These are phyloP conservation scores for Adrianichthys oophorus DNA, from an alignment of 2,797 vertebrate genomes.

Conservation along the genomic window DNA sequence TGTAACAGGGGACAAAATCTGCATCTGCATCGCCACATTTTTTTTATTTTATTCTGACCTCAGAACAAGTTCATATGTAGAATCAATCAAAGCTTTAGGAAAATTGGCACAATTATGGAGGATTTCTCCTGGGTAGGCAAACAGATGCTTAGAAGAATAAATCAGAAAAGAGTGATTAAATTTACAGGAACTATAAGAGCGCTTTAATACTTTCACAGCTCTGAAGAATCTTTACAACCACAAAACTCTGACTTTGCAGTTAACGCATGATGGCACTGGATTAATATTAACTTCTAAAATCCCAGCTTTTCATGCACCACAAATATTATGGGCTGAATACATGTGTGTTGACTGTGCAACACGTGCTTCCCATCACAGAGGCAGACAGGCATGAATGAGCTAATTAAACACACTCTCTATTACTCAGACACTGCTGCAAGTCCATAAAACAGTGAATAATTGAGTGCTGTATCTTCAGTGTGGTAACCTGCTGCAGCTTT, in stretches of 20 bases:
- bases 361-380: conserved; percentile 29
- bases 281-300: conserved; percentile 2
- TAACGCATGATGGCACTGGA: conserved; percentile 1
- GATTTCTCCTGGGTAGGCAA: neutral
- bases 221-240: neutral
- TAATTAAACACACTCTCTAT: conserved; percentile 45
- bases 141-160: neutral
- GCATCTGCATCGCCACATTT: neutral
- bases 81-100: neutral
- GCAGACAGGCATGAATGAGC: conserved; percentile 39
- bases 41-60: neutral
- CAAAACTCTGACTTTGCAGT: neutral
- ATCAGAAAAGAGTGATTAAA: neutral
- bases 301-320: neutral
- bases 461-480: conserved; percentile 49
- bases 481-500: conserved; percentile 57
- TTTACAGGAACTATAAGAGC: neutral
- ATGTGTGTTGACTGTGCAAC: conserved; percentile 18
- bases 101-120: neutral
- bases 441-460: conserved; percentile 51
- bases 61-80: neutral
- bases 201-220: conserved; percentile 1
- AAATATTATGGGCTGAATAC: conserved; percentile 9
- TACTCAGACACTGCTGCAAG: conserved; percentile 25
- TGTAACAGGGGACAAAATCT: too few species aligned